Percentiles rank a stretch among this genome's conserved stretches.
Evolutionary conservation across 2,888 invertebrate species (phyloP).

Genomic region (Eilema depressum): DNA sequence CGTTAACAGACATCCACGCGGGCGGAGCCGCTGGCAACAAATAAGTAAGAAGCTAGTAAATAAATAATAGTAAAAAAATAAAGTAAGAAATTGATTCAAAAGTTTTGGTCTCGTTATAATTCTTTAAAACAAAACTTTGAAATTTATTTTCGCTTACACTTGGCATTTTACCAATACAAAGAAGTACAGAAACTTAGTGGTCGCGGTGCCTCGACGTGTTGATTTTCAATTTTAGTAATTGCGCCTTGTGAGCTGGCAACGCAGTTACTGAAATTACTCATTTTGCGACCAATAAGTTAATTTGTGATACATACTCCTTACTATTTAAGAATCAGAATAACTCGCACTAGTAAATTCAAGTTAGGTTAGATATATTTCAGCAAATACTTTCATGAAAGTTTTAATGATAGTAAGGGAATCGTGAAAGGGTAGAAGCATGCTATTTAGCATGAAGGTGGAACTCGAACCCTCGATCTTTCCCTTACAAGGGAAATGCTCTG

Average conservation of each 20-base stretch:
- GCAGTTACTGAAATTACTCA: neutral
- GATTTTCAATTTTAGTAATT: slow-evolving; percentile 2
- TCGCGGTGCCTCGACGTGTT: neutral
- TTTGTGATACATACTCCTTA: neutral
- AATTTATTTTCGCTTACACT: neutral
- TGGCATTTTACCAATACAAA: slow-evolving; percentile 2
- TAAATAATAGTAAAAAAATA: no score
- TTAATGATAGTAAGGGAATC: neutral
- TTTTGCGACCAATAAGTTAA: neutral
- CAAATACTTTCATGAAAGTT: neutral
- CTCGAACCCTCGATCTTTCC: no score
- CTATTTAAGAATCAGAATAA: neutral
- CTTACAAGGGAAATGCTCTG: no score
- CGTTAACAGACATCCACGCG: no score
- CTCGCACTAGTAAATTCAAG: no score
- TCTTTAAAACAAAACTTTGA: neutral
- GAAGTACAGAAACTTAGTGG: neutral
- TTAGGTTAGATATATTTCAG: no score
- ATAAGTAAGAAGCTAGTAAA: no score
- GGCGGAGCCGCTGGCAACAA: no score
- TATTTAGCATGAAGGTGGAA: no score
- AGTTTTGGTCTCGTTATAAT: neutral
- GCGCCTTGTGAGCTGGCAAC: neutral
- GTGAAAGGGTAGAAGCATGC: no score
- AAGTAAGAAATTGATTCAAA: neutral